Evolutionary conservation across 2,113 vertebrate species (phyloP).

Genomic region (Myotis brandtii): DNA sequence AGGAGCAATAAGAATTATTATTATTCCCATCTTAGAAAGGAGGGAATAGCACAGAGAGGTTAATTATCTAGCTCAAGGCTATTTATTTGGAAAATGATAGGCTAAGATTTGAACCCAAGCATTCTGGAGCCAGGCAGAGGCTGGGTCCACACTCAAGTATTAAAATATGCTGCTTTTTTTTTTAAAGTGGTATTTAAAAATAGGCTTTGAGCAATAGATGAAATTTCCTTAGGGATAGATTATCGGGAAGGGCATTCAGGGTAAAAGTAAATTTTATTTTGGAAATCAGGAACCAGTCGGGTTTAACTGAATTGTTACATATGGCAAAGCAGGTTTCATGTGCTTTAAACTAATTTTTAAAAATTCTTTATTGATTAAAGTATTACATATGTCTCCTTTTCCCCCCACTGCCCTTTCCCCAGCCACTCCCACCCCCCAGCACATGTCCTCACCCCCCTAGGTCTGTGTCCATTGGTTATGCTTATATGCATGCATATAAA

Average conservation of each 20-base stretch:
- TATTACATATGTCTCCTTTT: too few relatives aligned
- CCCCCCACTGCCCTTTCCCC: too few relatives aligned
- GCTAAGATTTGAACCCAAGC: neutral
- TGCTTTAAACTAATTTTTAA: neutral
- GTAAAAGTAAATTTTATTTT: conserved; percentile 47
- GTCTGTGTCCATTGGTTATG: too few relatives aligned
- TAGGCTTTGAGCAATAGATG: conserved; percentile 42
- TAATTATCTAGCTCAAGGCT: neutral
- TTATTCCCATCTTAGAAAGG: neutral
- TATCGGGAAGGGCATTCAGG: neutral
- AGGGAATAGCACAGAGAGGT: neutral
- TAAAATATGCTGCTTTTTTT: neutral
- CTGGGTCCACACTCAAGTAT: neutral
- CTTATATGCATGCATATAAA: too few relatives aligned
- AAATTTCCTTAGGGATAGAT: neutral
- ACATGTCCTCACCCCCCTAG: too few relatives aligned
- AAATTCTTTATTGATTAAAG: too few relatives aligned
- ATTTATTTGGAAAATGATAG: conserved; percentile 6
- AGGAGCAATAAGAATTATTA: conserved; percentile 4
- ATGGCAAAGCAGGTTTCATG: neutral
- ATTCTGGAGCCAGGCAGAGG: neutral
- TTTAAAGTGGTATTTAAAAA: neutral
- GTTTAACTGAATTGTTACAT: conserved; percentile 32
- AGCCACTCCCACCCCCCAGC: too few relatives aligned
- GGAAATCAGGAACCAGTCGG: conserved; percentile 2